Evolutionary conservation across 1,140 invertebrate species (phyloP), one percentile per base, ranked within the genome.

Genomic region (Drosophila bipectinata): DNA sequence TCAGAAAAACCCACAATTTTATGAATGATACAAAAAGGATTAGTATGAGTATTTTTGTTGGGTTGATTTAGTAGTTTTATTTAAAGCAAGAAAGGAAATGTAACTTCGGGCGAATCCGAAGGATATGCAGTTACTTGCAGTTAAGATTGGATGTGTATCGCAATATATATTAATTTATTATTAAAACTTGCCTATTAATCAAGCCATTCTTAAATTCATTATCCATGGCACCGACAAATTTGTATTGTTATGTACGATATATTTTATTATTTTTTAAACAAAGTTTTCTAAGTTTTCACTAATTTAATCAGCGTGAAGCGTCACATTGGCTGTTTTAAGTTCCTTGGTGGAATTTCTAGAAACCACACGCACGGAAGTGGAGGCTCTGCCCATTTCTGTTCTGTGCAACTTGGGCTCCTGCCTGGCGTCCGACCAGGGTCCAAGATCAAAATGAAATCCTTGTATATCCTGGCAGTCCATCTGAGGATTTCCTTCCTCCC

Each of bases 401-500:
- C 45, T 78, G 62, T 84, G 82, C 14, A 88, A 53, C 5, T 77
- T 52, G 1, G 57, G 24, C 4, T 54, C 28, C 1, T 73, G 67
- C 4, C 57, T 49, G 2, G 32, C 15, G 28, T 58, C 61, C 3
- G 73, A 77, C 96, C 96, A 97, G 0, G 93, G 74, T 10, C 79
- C 73, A n/a, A 96, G 93, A 68, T 94, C 92, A 0, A 94, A 92
- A 12, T 63, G 21, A 4, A 51, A 81, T 14, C 81, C 92, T 82
- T 3, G 93, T 92, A 37, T 95, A 81, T 49, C 94, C 92, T 39
- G 92, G 80, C 96, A 97, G 52, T 94, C 92, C 8, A 95, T 91
- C 7, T 95, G 92, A 0, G 93, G 93, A 92, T 97, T 97, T 1
- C 92, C 92, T n/a, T 90, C 47, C 1, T 90, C 92, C 0, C 94